Base-by-base conservation (phyloP, 2,797 vertebrate genomes). In the Fratercula arctica region DNA sequence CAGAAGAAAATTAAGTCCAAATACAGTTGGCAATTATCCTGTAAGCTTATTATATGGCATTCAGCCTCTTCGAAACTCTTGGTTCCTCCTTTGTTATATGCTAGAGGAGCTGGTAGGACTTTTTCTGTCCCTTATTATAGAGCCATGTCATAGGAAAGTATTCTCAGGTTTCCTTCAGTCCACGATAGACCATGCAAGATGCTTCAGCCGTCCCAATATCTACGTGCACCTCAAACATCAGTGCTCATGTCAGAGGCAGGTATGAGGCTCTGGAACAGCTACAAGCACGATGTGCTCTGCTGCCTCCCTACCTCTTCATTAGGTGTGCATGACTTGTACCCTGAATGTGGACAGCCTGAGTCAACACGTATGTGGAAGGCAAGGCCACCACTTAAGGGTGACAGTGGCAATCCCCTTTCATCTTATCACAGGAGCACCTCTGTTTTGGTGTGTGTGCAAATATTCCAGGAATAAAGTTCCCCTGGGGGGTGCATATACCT, bases 1-100 rank as follows among this genome's bases (percentile, higher is more conserved):
- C 59, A 69, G 66, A 90, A 96, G 57, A 88, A 93, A 96, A 92
- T 78, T 72, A 89, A 95, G 73, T 78, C 93, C 76, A 78, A 95
- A 72, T 81, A 59, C 63, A 81, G 83, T 50, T 86, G 39, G 63
- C 63, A 96, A 78, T 90, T 88, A 88, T 79, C 66, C 83, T 83
- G 57, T 93, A 96, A 96, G 66, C 35, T 95, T 88, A 81, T 92
- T 78, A 94, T 37, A 46, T 11, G 70, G 60, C 74, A 79, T 66
- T 94, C 77, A 94, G 61, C 46, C 54, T 56, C 79, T 94, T 91
- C 76, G 76, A 89, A 41, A 31, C 10, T 77, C 51, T 67, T 51
- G 16, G 51, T 76, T 91, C 59, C 39, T 90, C 33, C 26, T 73
- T 76, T 90, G 51, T 87, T 61, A 29, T 3, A 1, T 28, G 53